Evolutionary conservation across 2,888 invertebrate species (phyloP), one percentile per base, ranked within the genome.

Genomic region (Eucera pruinosa): DNA sequence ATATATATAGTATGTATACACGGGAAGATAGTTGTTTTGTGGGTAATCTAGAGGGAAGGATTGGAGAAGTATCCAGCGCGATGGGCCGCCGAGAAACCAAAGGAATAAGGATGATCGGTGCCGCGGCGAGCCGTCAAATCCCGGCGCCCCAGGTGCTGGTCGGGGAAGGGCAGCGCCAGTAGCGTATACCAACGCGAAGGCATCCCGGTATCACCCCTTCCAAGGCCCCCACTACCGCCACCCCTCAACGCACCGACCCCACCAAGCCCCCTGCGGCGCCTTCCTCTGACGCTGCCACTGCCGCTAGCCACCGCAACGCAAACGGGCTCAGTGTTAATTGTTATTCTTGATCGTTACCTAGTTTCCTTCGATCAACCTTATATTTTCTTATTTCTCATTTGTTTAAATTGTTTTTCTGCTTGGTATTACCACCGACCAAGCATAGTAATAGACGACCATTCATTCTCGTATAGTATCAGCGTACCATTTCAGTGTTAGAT

Each of bases 51-150:
- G 15, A 79, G 65, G 69, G 79, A 91, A 73, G 96, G 96, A 93
- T 97, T 97, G 94, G 97, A 97, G 95, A 97, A 97, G 94, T 97
- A 97, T 91, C 97, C 97, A 88, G 97, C 97, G 87, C 95, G 94
- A 90, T 96, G 96, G 84, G 94, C 94, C 81, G 94, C 93, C 90
- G 94, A 94, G 78, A 96, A 95, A 92, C 95, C 95, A 89, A 95
- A 95, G 89, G 97, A 95, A 85, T 95, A 95, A 89, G 96, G 95
- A 90, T 93, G 93, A 83, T 93, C 92, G 85, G 93, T 93, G 73
- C 93, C 93, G 84, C 94, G 94, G 85, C 93, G 94, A 75, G 93
- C 94, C 88, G 93, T 93, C 86, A 95, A 93, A 93, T 97, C 97
- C 82, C 97, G 95, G 90, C 97, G 94, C 87, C 97, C 97, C 90